A percentile compares a stretch with the other conserved stretches of the same genome.
Conservation (phyloP, 2,113 vertebrate species). For the Chamaetylas fuelleborni region DNA sequence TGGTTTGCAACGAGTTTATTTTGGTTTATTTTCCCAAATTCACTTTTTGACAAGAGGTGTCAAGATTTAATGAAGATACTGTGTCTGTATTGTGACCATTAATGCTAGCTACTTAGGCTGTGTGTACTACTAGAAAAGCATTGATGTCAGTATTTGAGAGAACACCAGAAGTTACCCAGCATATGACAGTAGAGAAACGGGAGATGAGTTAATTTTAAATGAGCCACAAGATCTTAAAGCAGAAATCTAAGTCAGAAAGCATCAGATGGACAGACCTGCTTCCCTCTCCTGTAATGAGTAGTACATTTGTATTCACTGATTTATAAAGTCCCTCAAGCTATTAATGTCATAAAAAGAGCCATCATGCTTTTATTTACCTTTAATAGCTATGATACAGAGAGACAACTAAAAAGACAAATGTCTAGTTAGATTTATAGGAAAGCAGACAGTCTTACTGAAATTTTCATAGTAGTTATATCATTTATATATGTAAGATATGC, state of each 20-base stretch:
- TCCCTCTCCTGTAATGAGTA: not conserved
- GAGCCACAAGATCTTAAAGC: not conserved
- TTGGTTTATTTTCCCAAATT: not conserved
- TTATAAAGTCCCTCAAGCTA: conserved; percentile 16
- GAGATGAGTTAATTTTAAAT: conserved; percentile 16
- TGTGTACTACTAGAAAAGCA: not conserved
- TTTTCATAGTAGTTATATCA: conserved; percentile 27
- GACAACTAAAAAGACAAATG: conserved; percentile 21
- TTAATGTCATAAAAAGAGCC: not conserved
- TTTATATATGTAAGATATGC: not conserved
- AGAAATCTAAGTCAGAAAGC: not conserved
- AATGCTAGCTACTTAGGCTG: not conserved
- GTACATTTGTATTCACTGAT: not conserved
- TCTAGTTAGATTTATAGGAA: conserved; percentile 8
- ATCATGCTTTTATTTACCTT: conserved; percentile 46
- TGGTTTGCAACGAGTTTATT: not conserved
- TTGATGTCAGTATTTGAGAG: not conserved
- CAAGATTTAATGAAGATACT: not conserved
- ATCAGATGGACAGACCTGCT: not conserved
- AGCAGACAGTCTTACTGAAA: conserved; percentile 17
- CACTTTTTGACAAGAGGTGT: not conserved
- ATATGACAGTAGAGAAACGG: not conserved
- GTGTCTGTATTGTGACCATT: not conserved
- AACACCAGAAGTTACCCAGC: not conserved
- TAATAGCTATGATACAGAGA: not conserved